These are phyloP conservation scores for Heliconius cydno DNA, from an alignment of 2,888 invertebrate species.

Conservation along the genomic window DNA sequence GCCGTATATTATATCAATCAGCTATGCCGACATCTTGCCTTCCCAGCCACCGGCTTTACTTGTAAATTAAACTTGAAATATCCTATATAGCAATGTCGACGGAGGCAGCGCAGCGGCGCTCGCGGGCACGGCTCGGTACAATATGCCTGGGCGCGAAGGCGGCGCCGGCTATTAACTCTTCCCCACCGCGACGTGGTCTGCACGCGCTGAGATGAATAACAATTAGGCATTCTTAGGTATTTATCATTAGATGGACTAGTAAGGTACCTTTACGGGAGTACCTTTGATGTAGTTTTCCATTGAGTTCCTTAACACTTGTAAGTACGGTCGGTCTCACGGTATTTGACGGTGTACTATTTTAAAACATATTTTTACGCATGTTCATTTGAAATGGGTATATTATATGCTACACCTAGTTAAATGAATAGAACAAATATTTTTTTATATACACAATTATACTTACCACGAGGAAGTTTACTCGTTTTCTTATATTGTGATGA, in stretches of 20 bases:
- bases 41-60: conserved; percentile 84
- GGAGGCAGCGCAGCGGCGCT: conserved; percentile 73
- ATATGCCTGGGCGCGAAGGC: conserved; percentile 82
- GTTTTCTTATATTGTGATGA: neutral
- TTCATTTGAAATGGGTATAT: conserved; percentile 24
- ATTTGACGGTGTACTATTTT: conserved; percentile 33
- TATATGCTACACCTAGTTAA: conserved; percentile 28
- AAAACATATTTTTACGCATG: conserved; percentile 29
- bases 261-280: conserved; percentile 49
- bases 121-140: conserved; percentile 80
- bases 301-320: conserved; percentile 43
- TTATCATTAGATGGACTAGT: conserved; percentile 54
- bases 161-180: conserved; percentile 83
- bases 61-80: conserved; percentile 55
- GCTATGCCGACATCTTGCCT: conserved; percentile 96
- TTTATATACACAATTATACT: conserved; percentile 1
- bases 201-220: conserved; percentile 83
- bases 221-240: conserved; percentile 78
- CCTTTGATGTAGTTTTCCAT: conserved; percentile 53
- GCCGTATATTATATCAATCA: conserved; percentile 89
- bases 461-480: neutral
- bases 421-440: conserved; percentile 14
- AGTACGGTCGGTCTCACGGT: conserved; percentile 44
- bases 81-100: conserved; percentile 65
- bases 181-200: conserved; percentile 81